These are phyloP conservation scores for Drosophila arawakana DNA, from an alignment of 1,140 invertebrate genomes.

Conservation along the genomic window DNA sequence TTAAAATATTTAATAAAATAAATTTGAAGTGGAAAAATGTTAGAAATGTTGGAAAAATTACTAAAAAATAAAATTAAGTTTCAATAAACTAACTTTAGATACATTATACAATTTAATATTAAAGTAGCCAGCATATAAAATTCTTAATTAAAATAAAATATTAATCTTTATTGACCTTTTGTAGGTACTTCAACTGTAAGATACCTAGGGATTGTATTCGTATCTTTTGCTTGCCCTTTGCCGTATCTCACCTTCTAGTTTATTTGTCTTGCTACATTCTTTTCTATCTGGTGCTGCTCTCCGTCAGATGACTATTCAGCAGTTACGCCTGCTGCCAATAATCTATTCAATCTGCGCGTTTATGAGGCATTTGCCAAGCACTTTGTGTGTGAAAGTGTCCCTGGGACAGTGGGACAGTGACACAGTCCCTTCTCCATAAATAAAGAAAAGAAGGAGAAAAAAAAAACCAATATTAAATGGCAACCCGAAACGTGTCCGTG, in stretches of 20 bases:
- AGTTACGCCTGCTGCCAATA: conserved; percentile 34
- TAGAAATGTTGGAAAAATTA: too few species aligned
- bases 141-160: too few species aligned
- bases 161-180: too few species aligned
- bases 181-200: background rate
- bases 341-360: conserved; percentile 50
- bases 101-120: too few species aligned
- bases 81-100: too few species aligned
- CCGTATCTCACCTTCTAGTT: background rate
- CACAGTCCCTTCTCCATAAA: conserved; percentile 39
- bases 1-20: too few species aligned
- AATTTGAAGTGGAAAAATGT: too few species aligned
- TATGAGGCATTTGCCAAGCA: conserved; percentile 49
- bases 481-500: conserved; percentile 36
- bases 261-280: background rate
- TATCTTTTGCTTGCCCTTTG: background rate
- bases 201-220: background rate
- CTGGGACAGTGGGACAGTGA: conserved; percentile 2
- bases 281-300: background rate
- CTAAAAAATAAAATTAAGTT: too few species aligned
- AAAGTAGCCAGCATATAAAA: too few species aligned
- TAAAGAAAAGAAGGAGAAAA: background rate
- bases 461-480: conserved; percentile 14
- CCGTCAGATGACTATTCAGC: conserved; percentile 4
- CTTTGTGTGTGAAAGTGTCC: conserved; percentile 36